These are phyloP conservation scores for Lophotriccus pileatus DNA, from an alignment of 2,797 vertebrate species.

Conservation along the genomic window DNA sequence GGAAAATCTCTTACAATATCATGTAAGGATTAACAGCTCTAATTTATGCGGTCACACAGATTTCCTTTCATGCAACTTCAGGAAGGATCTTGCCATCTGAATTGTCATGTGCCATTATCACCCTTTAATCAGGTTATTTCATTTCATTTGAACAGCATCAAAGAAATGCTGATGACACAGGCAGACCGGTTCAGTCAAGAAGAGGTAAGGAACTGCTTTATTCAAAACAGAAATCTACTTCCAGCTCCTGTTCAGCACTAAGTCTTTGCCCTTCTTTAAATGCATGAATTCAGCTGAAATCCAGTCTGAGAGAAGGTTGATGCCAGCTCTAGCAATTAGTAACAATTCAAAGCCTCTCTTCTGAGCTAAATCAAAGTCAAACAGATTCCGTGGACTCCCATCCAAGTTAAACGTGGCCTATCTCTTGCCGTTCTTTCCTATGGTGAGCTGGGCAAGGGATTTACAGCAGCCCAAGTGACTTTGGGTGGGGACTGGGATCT, in stretches of 20 bases:
- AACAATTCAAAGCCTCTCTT: slow-evolving; percentile 25
- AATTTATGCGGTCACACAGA: slow-evolving; percentile 64
- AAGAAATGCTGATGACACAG: slow-evolving; percentile 85
- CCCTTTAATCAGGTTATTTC: slow-evolving; percentile 53
- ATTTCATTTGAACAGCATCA: slow-evolving; percentile 75
- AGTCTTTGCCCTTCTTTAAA: slow-evolving; percentile 12
- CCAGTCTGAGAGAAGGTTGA: neutral
- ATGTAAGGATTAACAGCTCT: slow-evolving; percentile 49
- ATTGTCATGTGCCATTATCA: slow-evolving; percentile 58
- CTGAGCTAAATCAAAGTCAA: slow-evolving; percentile 39
- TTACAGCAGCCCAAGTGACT: neutral
- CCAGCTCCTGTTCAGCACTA: neutral
- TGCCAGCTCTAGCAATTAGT: slow-evolving; percentile 34
- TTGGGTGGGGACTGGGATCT: slow-evolving; percentile 14
- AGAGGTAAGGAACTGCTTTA: slow-evolving; percentile 78
- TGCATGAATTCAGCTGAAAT: slow-evolving; percentile 24
- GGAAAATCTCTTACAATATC: slow-evolving; percentile 56
- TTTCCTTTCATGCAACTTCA: slow-evolving; percentile 47
- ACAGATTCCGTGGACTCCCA: neutral
- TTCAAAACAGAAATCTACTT: neutral
- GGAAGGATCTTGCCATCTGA: slow-evolving; percentile 55
- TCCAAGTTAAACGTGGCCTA: neutral
- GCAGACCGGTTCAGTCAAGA: slow-evolving; percentile 86
- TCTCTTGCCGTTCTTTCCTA: neutral
- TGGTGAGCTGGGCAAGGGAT: neutral